These are phyloP conservation scores for Gambusia yucatana DNA, from an alignment of 2,797 vertebrate genomes.

Conservation along the genomic window DNA sequence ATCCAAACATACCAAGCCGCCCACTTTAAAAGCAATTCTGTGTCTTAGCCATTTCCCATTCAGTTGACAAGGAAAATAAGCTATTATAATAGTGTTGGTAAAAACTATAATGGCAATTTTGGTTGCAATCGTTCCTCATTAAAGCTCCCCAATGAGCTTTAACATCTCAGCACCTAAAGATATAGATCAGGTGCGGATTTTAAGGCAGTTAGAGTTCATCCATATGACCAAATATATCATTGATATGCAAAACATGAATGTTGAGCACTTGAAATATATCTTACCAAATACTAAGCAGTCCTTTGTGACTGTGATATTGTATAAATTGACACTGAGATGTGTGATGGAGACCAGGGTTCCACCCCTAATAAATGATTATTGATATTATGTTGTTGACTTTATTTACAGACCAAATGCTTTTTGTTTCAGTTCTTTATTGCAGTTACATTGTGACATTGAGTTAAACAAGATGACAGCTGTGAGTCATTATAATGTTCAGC, in stretches of 20 bases:
- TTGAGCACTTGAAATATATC: background rate
- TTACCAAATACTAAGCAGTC: background rate
- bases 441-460: too few species aligned
- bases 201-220: background rate
- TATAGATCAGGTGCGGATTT: background rate
- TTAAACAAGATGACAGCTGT: background rate
- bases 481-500: background rate
- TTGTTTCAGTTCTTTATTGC: too few species aligned
- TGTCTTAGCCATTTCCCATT: background rate
- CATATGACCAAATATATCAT: background rate
- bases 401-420: too few species aligned
- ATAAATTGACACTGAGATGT: background rate
- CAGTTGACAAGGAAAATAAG: background rate
- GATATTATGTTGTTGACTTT: too few species aligned
- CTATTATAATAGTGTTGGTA: background rate
- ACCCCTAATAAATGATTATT: too few species aligned
- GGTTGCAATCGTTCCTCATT: background rate
- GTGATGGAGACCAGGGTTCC: too few species aligned
- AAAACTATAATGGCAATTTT: background rate
- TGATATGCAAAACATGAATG: background rate
- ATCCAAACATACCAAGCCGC: background rate
- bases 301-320: background rate
- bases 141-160: background rate
- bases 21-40: background rate
- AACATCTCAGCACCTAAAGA: background rate